Base-by-base conservation (phyloP, 2,888 invertebrate species). In the Rhingia campestris region DNA sequence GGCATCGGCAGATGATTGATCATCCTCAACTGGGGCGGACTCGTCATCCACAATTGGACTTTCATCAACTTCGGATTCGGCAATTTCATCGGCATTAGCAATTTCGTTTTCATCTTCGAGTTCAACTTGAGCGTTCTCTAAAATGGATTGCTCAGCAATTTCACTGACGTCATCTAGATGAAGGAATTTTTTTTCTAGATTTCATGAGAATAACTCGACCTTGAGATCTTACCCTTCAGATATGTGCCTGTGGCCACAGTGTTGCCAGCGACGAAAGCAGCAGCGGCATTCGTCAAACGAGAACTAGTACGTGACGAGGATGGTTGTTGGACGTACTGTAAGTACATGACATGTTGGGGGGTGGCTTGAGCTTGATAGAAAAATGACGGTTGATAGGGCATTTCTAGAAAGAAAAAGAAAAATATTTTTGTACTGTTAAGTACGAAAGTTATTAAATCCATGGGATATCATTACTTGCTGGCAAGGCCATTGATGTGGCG, bases 191-290 rank as follows among this genome's bases (percentile, higher is more conserved):
- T 59, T n/a, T 43, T 9, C 0, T 37, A 32, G 3, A 14, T 3
- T 10, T 14, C 30, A 14, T 47, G 22, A 6, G 49, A 4, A 4
- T 14, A 3, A 10, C 7, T 4, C 4, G 10, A 6, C 5, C 0
- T 33, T 2, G 12, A 0, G 12, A 64, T 84, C 88, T 88, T 88
- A 91, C 91, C 90, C 87, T 90, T 88, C 54, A 91, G 81, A 86
- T 90, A 91, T 64, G 91, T 90, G 82, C 91, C 90, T 67, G 91
- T 90, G 75, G 91, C 91, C 58, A 91, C 89, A 39, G 90, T 88
- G 39, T 91, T 90, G 3, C 91, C 91, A 81, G 91, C 88, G n/a
- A 91, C 91, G 73, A 91, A 88, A 6, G 91, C 91, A 35, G 87
- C 81, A 14, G 87, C 87, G 12, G 82, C 76, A 77, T 87, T 87